Percentiles rank a stretch among this genome's conserved stretches.
Evolutionary conservation across 1,140 invertebrate species (phyloP).

Genomic region (Mamestra configurata): DNA sequence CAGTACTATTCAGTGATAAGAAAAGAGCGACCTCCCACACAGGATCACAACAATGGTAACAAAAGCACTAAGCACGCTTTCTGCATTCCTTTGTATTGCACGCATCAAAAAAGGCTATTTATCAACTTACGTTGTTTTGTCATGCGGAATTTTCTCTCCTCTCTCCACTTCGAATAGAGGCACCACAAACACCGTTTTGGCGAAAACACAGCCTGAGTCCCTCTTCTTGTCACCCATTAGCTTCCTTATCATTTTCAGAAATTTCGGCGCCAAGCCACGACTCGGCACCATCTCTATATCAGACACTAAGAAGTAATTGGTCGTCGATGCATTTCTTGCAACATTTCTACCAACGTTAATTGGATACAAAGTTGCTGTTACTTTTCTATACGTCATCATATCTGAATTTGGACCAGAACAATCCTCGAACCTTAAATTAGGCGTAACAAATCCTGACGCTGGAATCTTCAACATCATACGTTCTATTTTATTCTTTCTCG

Average conservation of each 20-base stretch:
- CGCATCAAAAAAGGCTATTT: conserved; percentile 61
- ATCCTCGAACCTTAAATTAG: conserved; percentile 75
- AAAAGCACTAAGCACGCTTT: conserved; percentile 49
- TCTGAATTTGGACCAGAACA: conserved; percentile 77
- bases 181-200: conserved; percentile 90
- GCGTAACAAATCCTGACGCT: conserved; percentile 51
- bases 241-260: conserved; percentile 89
- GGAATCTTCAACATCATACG: conserved; percentile 73
- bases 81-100: conserved; percentile 36
- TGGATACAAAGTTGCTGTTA: conserved; percentile 90
- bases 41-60: conserved; percentile 32
- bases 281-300: conserved; percentile 93
- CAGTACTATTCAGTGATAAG: conserved; percentile 19
- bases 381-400: conserved; percentile 87
- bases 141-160: conserved; percentile 89
- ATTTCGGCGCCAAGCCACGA: conserved; percentile 89
- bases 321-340: conserved; percentile 89
- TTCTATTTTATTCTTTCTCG: conserved; percentile 76
- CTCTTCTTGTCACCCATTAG: conserved; percentile 81
- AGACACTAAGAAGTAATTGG: conserved; percentile 91
- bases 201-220: conserved; percentile 78
- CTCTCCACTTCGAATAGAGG: conserved; percentile 93
- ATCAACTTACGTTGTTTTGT: conserved; percentile 88
- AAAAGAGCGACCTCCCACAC: conserved; percentile 18
- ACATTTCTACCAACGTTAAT: conserved; percentile 93